Percentiles rank a stretch among this genome's conserved stretches.
phyloP scores from a whole-genome alignment of 2,888 invertebrate species.

The Diploptera punctata region DNA sequence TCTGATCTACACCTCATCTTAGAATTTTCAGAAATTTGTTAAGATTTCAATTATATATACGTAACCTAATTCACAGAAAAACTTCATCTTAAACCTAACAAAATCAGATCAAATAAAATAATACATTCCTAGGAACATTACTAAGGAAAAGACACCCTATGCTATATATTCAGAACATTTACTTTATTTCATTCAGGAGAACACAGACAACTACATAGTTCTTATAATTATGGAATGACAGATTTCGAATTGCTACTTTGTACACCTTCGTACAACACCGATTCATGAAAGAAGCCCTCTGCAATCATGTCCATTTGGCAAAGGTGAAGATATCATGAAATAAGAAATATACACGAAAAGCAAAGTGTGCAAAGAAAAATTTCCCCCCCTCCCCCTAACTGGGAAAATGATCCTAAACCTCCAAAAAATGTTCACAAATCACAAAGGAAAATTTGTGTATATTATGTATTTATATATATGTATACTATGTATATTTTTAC shows the following conservation, averaged over 20 bases:
- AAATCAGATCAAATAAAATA: too few relatives aligned
- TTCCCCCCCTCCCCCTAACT: constrained; percentile 15
- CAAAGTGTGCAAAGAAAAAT: constrained; percentile 34
- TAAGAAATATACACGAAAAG: constrained; percentile 35
- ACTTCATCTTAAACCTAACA: too few relatives aligned
- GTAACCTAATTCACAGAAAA: too few relatives aligned
- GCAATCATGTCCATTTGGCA: constrained; percentile 22
- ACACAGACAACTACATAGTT: constrained; percentile 37
- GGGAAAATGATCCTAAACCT: constrained; percentile 25
- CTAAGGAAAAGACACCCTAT: constrained; percentile 23
- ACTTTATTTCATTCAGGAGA: constrained; percentile 36
- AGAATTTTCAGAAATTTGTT: too few relatives aligned
- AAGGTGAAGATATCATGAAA: constrained; percentile 11
- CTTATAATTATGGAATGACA: constrained; percentile 41
- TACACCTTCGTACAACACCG: constrained; percentile 29
- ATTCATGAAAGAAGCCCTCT: constrained; percentile 5
- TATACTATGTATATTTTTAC: constrained; percentile 36
- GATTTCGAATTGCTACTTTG: constrained; percentile 22
- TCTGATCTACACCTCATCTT: too few relatives aligned
- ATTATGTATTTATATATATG: constrained; percentile 38
- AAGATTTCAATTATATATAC: too few relatives aligned
- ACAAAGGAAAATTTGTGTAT: constrained; percentile 33
- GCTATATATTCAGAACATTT: constrained; percentile 38
- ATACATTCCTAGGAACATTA: background rate
- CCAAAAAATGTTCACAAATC: constrained; percentile 31